Percentiles rank a stretch among this genome's conserved stretches.
phyloP scores from a whole-genome alignment of 37 sponge, comb jelly and placozoan species.

The Chondrosia reniformis region DNA sequence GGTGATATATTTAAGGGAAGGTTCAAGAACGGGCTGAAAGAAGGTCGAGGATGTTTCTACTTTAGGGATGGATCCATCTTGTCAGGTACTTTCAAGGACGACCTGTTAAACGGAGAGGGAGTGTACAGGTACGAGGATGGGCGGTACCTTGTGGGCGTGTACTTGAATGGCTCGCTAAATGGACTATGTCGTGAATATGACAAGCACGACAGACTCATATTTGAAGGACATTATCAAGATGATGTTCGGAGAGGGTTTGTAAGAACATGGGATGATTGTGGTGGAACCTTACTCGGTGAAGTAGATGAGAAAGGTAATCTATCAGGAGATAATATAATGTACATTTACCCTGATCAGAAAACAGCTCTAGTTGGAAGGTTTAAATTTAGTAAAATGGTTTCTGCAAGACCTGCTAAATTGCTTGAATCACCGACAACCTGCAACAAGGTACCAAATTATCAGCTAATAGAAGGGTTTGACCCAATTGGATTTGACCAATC shows the following conservation, averaged over 20 bases:
- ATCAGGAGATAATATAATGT: constrained; percentile 49
- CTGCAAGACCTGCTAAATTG: constrained; percentile 27
- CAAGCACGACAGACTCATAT: constrained; percentile 8
- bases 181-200: constrained; percentile 44
- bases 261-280: constrained; percentile 49
- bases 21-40: constrained; percentile 41
- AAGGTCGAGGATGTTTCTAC: constrained; percentile 56
- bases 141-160: constrained; percentile 37
- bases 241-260: constrained; percentile 24
- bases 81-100: constrained; percentile 37
- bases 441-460: not conserved
- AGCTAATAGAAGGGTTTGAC: not conserved
- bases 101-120: constrained; percentile 38
- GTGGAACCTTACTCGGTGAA: constrained; percentile 34
- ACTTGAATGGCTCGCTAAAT: constrained; percentile 46
- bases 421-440: not conserved
- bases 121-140: constrained; percentile 57
- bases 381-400: constrained; percentile 31
- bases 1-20: constrained; percentile 50
- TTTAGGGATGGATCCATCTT: constrained; percentile 60
- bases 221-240: constrained; percentile 40
- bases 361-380: constrained; percentile 52
- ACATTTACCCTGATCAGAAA: constrained; percentile 58
- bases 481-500: constrained; percentile 35
- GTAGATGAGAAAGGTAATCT: constrained; percentile 42